phyloP scores from a whole-genome alignment of 1,140 invertebrate genomes.

The Zaprionus africanus region DNA sequence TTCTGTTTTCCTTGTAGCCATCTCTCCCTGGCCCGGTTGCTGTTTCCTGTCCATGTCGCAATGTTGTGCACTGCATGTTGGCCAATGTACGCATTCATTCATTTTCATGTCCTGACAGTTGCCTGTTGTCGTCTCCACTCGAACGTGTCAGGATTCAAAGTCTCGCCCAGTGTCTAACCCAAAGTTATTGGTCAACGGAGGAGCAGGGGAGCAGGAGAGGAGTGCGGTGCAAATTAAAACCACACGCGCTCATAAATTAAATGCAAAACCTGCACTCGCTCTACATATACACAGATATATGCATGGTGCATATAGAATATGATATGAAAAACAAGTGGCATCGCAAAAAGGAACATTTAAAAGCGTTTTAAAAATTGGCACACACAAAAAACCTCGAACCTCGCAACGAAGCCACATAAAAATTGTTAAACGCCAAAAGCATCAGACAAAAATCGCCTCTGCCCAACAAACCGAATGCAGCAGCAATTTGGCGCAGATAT shows the following conservation, averaged over 20 bases:
- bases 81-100: conserved; percentile 63
- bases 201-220: neutral
- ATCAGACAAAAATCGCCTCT: conserved; percentile 63
- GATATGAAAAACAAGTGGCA: conserved; percentile 20
- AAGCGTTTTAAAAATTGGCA: conserved; percentile 46
- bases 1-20: neutral
- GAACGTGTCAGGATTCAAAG: conserved; percentile 59
- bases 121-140: conserved; percentile 40
- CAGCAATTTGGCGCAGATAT: conserved; percentile 82
- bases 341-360: conserved; percentile 20
- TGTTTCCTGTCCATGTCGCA: conserved; percentile 46
- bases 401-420: conserved; percentile 61
- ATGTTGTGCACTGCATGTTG: conserved; percentile 33
- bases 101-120: conserved; percentile 53
- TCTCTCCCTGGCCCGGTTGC: conserved; percentile 11
- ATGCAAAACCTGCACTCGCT: conserved; percentile 44
- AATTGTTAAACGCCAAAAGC: conserved; percentile 77
- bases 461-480: conserved; percentile 63
- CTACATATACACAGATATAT: neutral
- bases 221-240: conserved; percentile 44
- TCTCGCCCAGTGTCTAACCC: conserved; percentile 15
- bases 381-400: conserved; percentile 36
- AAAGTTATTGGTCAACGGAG: conserved; percentile 47
- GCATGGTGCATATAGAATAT: neutral
- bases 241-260: conserved; percentile 53